A percentile compares a stretch with the other conserved stretches of the same genome.
Conservation (phyloP, 2,888 invertebrate genomes). For the Malthinus flaveolus region DNA sequence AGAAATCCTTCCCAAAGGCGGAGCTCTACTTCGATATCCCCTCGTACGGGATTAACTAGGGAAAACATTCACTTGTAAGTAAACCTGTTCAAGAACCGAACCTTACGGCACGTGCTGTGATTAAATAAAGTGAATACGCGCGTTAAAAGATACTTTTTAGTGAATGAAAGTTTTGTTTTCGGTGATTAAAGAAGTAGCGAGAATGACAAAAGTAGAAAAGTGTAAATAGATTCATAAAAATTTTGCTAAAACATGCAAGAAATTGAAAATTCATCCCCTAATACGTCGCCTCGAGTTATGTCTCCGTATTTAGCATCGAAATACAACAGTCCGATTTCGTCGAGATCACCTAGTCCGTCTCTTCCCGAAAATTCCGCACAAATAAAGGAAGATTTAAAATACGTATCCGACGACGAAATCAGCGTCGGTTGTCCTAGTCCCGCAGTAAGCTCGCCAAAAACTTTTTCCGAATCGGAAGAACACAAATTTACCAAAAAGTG, state of each 20-base stretch:
- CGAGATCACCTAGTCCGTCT: slow-evolving; percentile 56
- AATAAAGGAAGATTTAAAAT: slow-evolving; percentile 49
- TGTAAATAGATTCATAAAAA: neutral
- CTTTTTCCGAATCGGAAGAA: slow-evolving; percentile 35
- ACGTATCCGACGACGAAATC: slow-evolving; percentile 69
- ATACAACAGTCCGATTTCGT: slow-evolving; percentile 52
- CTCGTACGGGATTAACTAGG: slow-evolving; percentile 42
- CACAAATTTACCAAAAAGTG: slow-evolving; percentile 20
- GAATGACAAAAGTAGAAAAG: slow-evolving; percentile 1
- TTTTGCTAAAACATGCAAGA: slow-evolving; percentile 50
- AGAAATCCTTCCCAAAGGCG: slow-evolving; percentile 36
- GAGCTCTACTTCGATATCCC: slow-evolving; percentile 37
- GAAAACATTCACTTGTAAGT: slow-evolving; percentile 52
- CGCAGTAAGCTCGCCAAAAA: slow-evolving; percentile 48
- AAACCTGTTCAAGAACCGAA: slow-evolving; percentile 46
- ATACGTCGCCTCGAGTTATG: slow-evolving; percentile 44
- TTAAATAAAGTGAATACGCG: slow-evolving; percentile 18
- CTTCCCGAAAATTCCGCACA: slow-evolving; percentile 54
- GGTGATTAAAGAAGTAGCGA: neutral
- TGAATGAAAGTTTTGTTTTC: neutral
- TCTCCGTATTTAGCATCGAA: slow-evolving; percentile 51
- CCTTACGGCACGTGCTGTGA: slow-evolving; percentile 23
- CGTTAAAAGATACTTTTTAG: neutral
- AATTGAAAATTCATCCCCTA: slow-evolving; percentile 46
- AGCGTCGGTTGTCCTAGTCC: slow-evolving; percentile 77